Evolutionary conservation across 2,113 vertebrate species (phyloP).

Genomic region (Apteryx owenii): DNA sequence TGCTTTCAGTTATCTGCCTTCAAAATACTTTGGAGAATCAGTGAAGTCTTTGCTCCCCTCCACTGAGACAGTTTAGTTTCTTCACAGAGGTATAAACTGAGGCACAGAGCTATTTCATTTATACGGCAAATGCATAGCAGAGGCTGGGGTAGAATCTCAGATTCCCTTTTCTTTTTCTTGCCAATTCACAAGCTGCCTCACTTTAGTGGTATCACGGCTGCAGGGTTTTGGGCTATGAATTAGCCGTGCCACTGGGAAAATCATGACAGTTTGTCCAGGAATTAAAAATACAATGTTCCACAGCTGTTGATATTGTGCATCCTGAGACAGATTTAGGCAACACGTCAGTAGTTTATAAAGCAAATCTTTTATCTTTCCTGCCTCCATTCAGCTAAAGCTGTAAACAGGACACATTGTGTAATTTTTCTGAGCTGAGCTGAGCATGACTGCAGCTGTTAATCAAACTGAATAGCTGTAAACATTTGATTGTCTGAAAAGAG

Average conservation of each 20-base stretch:
- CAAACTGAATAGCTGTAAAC: neutral
- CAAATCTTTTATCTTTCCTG: slow-evolving; percentile 29
- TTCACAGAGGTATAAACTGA: neutral
- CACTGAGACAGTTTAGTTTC: neutral
- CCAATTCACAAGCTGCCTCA: neutral
- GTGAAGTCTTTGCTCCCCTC: neutral
- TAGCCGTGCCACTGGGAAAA: neutral
- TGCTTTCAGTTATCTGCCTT: neutral
- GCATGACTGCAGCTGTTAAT: neutral
- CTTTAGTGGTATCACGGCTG: neutral
- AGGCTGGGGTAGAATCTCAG: neutral
- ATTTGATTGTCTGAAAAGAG: neutral
- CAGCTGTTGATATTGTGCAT: slow-evolving; percentile 32
- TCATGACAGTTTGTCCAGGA: neutral
- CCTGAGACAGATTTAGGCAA: neutral
- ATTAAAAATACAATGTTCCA: neutral
- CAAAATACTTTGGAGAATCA: neutral
- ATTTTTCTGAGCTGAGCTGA: neutral
- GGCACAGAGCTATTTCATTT: neutral
- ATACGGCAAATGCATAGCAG: neutral
- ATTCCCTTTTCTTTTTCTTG: neutral
- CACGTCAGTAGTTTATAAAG: neutral
- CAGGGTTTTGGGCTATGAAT: neutral
- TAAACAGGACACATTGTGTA: neutral
- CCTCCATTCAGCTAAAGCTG: neutral